A percentile compares a stretch with the other conserved stretches of the same genome.
Conservation (phyloP, 1,140 invertebrate species). For the Drosophila tani region DNA sequence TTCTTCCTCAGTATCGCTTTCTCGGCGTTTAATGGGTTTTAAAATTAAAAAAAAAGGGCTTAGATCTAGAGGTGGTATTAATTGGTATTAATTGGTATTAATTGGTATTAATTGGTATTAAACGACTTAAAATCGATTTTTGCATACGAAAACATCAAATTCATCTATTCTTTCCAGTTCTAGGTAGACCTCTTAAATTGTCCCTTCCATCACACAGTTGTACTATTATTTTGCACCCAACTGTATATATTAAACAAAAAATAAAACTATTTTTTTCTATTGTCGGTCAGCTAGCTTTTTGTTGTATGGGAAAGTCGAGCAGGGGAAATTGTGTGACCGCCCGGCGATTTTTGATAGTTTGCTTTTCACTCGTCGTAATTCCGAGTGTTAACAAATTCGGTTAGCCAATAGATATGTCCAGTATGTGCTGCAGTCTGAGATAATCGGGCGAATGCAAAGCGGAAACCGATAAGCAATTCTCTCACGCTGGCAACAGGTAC, state of each 20-base stretch:
- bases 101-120: too few relatives aligned
- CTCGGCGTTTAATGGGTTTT: too few relatives aligned
- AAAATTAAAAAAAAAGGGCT: too few relatives aligned
- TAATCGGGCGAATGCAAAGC: conserved; percentile 36
- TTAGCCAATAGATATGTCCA: conserved; percentile 15
- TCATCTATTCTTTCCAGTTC: too few relatives aligned
- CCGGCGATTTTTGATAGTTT: conserved; percentile 34
- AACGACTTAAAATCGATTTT: too few relatives aligned
- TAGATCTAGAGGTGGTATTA: too few relatives aligned
- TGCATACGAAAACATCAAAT: too few relatives aligned
- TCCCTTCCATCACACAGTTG: too few relatives aligned
- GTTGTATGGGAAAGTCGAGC: conserved; percentile 42
- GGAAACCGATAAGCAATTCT: conserved; percentile 45
- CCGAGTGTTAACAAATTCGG: conserved; percentile 34
- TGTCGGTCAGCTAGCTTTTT: conserved; percentile 14
- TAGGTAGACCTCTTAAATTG: too few relatives aligned
- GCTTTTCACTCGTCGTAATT: conserved; percentile 4
- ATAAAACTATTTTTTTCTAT: background rate
- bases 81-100: too few relatives aligned
- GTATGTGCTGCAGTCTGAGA: conserved; percentile 10
- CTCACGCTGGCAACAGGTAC: conserved; percentile 23
- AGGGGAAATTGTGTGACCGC: conserved; percentile 48
- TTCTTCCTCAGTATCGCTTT: too few relatives aligned
- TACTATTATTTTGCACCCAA: background rate
- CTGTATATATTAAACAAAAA: conserved; percentile 5